Evolutionary conservation across 2,888 invertebrate species (phyloP).

Genomic region (Cosmia pyralina): DNA sequence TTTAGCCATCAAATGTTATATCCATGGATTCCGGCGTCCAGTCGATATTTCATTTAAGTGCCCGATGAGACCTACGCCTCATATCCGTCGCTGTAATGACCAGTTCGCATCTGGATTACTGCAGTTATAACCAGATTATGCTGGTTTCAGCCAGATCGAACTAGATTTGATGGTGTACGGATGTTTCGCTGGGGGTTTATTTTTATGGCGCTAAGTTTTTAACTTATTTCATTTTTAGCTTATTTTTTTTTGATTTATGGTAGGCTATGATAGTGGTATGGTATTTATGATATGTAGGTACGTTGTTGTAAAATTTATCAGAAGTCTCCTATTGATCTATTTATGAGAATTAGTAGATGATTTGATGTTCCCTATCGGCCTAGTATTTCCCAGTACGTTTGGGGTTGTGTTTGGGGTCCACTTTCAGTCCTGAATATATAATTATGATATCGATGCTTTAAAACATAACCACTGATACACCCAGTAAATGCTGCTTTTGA

Average conservation of each 20-base stretch:
- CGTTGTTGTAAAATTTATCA: neutral
- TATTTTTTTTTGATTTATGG: neutral
- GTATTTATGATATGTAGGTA: too few species aligned
- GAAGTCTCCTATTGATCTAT: neutral
- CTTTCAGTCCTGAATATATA: neutral
- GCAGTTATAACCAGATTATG: constrained; percentile 62
- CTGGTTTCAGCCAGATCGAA: constrained; percentile 51
- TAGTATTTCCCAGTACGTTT: too few species aligned
- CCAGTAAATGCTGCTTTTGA: neutral
- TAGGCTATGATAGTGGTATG: too few species aligned
- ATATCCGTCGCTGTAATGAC: constrained; percentile 75
- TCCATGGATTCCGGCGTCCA: constrained; percentile 24
- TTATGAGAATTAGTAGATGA: neutral
- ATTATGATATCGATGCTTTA: neutral
- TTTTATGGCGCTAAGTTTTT: neutral
- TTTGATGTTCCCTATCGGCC: neutral
- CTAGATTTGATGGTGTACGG: constrained; percentile 36
- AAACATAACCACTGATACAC: neutral
- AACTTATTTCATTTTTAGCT: neutral
- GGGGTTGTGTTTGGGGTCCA: neutral
- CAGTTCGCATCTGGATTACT: constrained; percentile 58
- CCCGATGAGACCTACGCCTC: constrained; percentile 65
- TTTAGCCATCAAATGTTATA: constrained; percentile 23
- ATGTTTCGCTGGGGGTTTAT: constrained; percentile 9
- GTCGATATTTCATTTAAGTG: constrained; percentile 61